Percentiles rank a stretch among this genome's conserved stretches.
These are phyloP conservation scores for Lordiphosa mommai DNA, from an alignment of 1,140 invertebrate species.

Conservation along the genomic window DNA sequence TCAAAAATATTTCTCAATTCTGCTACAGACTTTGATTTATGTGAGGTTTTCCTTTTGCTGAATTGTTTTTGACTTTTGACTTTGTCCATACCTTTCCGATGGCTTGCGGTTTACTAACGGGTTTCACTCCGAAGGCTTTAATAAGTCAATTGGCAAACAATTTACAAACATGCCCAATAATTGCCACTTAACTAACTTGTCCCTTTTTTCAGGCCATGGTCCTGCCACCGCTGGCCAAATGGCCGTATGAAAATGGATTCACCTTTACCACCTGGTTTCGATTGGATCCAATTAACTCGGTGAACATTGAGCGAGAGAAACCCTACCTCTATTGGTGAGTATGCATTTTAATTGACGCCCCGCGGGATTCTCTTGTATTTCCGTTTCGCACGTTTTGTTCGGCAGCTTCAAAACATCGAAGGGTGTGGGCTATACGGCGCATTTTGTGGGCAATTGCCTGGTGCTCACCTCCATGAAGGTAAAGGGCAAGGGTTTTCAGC, in stretches of 20 bases:
- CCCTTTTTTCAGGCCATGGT: slow-evolving; percentile 89
- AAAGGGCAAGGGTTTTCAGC: slow-evolving; percentile 99
- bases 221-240: slow-evolving; percentile 96
- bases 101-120: too few species aligned
- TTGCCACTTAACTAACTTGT: not conserved
- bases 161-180: not conserved
- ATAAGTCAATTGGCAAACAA: slow-evolving; percentile 17
- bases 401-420: slow-evolving; percentile 98
- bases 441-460: slow-evolving; percentile 99
- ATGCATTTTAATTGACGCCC: slow-evolving; percentile 7
- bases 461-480: slow-evolving; percentile 99
- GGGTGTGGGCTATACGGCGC: slow-evolving; percentile 99
- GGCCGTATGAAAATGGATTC: slow-evolving; percentile 99
- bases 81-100: too few species aligned
- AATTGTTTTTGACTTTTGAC: too few species aligned
- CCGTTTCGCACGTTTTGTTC: not conserved
- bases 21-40: slow-evolving; percentile 48
- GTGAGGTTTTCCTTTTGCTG: not conserved
- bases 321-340: slow-evolving; percentile 97
- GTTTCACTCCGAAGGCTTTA: slow-evolving; percentile 28
- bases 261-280: slow-evolving; percentile 99
- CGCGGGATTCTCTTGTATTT: not conserved
- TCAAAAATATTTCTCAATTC: slow-evolving; percentile 50
- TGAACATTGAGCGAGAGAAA: slow-evolving; percentile 98
- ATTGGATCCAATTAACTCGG: slow-evolving; percentile 98